phyloP scores from a whole-genome alignment of 2,797 vertebrate genomes.

The Sus cebifrons region DNA sequence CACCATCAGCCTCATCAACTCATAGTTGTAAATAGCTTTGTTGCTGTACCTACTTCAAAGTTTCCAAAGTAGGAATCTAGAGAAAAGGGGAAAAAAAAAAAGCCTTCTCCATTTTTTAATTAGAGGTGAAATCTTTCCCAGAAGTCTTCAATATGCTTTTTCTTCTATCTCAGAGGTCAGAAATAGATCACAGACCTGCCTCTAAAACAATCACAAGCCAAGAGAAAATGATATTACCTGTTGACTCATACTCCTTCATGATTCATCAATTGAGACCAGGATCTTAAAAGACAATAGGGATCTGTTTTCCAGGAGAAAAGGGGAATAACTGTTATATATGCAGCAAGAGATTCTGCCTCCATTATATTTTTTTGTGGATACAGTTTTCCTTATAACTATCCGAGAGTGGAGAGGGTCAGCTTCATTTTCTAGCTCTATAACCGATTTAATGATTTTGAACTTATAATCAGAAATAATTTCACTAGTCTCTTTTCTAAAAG shows the following conservation, averaged over 20 bases:
- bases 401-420: neutral
- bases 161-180: neutral
- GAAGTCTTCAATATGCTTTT: neutral
- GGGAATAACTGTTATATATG: neutral
- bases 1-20: neutral
- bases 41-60: neutral
- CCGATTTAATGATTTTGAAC: neutral
- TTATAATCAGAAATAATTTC: constrained; percentile 32
- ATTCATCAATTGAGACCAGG: neutral
- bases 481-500: neutral
- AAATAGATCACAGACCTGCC: constrained; percentile 21
- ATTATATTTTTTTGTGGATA: neutral
- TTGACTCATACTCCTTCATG: neutral
- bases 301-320: neutral
- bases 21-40: neutral
- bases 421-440: neutral
- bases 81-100: neutral
- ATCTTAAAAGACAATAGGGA: neutral
- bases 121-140: neutral
- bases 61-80: neutral
- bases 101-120: neutral
- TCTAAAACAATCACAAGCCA: neutral
- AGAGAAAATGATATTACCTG: neutral
- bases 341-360: constrained; percentile 1
- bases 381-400: neutral